Conservation (phyloP, 2,113 vertebrate species). For the Myxocyprinus asiaticus region DNA sequence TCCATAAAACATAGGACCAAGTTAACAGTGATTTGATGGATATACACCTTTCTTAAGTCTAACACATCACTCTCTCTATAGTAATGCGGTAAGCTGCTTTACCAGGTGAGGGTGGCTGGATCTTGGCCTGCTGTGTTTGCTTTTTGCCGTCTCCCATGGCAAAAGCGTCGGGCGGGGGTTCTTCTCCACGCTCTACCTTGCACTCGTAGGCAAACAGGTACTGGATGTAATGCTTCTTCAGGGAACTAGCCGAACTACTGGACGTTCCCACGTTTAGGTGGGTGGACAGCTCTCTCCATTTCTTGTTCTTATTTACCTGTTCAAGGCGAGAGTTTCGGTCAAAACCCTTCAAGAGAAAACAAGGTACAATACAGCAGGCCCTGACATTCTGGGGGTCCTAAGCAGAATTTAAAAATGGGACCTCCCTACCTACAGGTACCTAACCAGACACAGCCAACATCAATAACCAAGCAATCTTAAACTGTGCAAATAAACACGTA, state of each 20-base stretch:
- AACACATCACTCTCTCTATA: not conserved
- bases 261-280: slow-evolving; percentile 89
- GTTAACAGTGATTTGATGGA: too few relatives aligned
- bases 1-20: too few relatives aligned
- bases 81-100: slow-evolving; percentile 52
- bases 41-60: too few relatives aligned
- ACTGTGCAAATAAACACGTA: too few relatives aligned
- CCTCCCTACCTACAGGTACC: too few relatives aligned
- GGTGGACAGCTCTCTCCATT: slow-evolving; percentile 91
- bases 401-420: too few relatives aligned
- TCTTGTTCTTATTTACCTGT: slow-evolving; percentile 97
- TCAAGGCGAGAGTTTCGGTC: slow-evolving; percentile 31
- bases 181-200: slow-evolving; percentile 93
- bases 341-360: not conserved
- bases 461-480: too few relatives aligned
- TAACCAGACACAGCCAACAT: too few relatives aligned
- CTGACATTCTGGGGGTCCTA: too few relatives aligned
- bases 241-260: slow-evolving; percentile 91
- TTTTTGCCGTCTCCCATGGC: slow-evolving; percentile 83
- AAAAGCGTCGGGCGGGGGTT: slow-evolving; percentile 86
- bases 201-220: slow-evolving; percentile 97
- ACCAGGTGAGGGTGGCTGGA: slow-evolving; percentile 95
- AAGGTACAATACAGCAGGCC: too few relatives aligned
- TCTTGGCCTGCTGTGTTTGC: slow-evolving; percentile 79
- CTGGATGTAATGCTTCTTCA: slow-evolving; percentile 98